phyloP scores from a whole-genome alignment of 2,888 invertebrate species.

The Leptothorax acervorum region DNA sequence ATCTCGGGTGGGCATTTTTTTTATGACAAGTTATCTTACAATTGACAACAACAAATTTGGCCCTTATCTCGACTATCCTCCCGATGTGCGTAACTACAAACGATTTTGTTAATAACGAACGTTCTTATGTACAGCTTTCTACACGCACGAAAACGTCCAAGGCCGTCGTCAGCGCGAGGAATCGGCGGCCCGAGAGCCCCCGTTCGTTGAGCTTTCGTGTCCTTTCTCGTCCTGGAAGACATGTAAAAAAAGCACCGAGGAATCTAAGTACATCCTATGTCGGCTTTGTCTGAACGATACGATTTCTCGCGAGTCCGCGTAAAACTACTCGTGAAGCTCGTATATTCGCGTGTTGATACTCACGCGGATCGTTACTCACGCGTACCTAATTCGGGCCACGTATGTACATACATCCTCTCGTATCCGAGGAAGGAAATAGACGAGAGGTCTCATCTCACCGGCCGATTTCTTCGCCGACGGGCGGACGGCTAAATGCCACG shows the following conservation, averaged over 20 bases:
- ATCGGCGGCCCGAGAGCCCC: constrained; percentile 3
- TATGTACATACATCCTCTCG: neutral
- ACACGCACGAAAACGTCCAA: constrained; percentile 27
- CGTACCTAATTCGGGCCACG: constrained; percentile 27
- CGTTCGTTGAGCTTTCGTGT: constrained; percentile 2
- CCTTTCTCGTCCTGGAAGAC: constrained; percentile 59
- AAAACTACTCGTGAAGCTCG: neutral
- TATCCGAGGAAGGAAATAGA: constrained; percentile 13
- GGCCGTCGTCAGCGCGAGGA: constrained; percentile 44
- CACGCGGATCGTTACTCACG: constrained; percentile 11
- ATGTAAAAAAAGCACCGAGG: constrained; percentile 46
- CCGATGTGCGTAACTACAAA: constrained; percentile 53
- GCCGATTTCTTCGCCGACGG: constrained; percentile 32
- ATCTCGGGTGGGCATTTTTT: constrained; percentile 27
- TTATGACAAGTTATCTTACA: constrained; percentile 66
- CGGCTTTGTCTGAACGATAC: constrained; percentile 24
- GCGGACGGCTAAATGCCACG: constrained; percentile 4
- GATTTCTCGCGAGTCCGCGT: constrained; percentile 13
- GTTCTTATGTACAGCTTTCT: constrained; percentile 59
- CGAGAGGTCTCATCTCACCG: neutral
- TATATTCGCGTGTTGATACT: constrained; percentile 29
- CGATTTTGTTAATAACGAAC: constrained; percentile 59
- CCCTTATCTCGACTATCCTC: constrained; percentile 54
- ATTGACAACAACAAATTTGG: constrained; percentile 73
- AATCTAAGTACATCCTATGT: neutral